A percentile compares a stretch with the other conserved stretches of the same genome.
Evolutionary conservation across 2,113 vertebrate genomes (phyloP).

Genomic region (Amazona vittata): DNA sequence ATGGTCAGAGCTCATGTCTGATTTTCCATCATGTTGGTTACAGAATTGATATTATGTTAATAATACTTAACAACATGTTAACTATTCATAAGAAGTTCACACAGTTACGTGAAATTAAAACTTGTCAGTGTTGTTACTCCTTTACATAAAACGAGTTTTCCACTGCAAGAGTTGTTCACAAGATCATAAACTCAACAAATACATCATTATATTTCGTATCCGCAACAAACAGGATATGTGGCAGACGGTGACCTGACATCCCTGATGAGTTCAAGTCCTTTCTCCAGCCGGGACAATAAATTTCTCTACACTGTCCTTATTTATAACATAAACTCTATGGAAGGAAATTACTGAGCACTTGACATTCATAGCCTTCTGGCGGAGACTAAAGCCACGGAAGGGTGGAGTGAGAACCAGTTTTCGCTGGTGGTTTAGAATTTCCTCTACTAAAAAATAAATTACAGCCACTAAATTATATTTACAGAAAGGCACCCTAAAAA

Average conservation of each 20-base stretch:
- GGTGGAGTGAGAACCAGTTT: background rate
- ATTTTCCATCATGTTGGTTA: background rate
- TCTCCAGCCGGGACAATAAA: background rate
- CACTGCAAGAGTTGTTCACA: background rate
- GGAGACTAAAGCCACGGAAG: background rate
- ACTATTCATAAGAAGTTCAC: background rate
- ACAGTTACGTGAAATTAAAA: background rate
- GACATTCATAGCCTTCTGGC: background rate
- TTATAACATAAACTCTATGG: background rate
- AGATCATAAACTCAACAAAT: background rate
- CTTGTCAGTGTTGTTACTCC: background rate
- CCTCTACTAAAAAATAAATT: background rate
- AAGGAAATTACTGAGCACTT: background rate
- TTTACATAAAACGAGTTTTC: background rate
- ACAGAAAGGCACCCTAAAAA: background rate
- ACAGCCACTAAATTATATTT: background rate
- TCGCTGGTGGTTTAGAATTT: background rate
- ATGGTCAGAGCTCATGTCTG: background rate
- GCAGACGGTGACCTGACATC: rapidly evolving
- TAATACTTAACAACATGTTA: background rate
- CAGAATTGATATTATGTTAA: background rate
- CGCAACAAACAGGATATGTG: background rate
- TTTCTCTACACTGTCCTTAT: background rate
- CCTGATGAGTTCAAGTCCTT: background rate
- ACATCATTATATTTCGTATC: background rate